Evolutionary conservation across 2,113 vertebrate genomes (phyloP).

Genomic region (Phylloscopus trochilus): DNA sequence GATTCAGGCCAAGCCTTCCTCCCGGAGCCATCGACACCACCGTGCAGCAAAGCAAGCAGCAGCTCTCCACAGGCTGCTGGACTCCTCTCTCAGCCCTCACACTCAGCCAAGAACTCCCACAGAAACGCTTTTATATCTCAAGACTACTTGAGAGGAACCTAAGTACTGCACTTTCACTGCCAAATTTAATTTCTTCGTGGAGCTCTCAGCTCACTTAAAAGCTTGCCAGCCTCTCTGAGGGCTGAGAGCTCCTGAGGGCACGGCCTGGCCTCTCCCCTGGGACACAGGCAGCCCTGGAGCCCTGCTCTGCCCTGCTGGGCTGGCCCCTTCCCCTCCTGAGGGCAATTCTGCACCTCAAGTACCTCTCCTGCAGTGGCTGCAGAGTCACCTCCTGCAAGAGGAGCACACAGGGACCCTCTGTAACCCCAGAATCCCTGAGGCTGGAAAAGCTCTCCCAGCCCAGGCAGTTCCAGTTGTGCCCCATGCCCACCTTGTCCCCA

Average conservation of each 20-base stretch:
- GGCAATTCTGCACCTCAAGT: fast-evolving
- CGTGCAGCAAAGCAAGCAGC: background rate
- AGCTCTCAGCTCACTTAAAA: background rate
- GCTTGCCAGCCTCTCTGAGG: background rate
- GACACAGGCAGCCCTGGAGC: background rate
- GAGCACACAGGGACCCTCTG: background rate
- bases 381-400: background rate
- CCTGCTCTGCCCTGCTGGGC: fast-evolving
- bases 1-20: background rate
- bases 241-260: background rate
- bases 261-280: background rate
- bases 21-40: background rate
- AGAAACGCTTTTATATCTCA: constrained; percentile 46
- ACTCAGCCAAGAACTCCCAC: constrained; percentile 50
- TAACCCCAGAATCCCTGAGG: fast-evolving
- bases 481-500: fast-evolving
- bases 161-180: constrained; percentile 25
- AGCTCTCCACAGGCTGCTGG: background rate
- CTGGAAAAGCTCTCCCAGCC: background rate
- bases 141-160: constrained; percentile 52
- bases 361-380: fast-evolving
- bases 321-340: background rate
- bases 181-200: background rate
- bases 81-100: background rate
- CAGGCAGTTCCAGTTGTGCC: fast-evolving